A percentile compares a stretch with the other conserved stretches of the same genome.
Evolutionary conservation across 1,140 invertebrate species (phyloP).

Genomic region (Triops longicaudatus): DNA sequence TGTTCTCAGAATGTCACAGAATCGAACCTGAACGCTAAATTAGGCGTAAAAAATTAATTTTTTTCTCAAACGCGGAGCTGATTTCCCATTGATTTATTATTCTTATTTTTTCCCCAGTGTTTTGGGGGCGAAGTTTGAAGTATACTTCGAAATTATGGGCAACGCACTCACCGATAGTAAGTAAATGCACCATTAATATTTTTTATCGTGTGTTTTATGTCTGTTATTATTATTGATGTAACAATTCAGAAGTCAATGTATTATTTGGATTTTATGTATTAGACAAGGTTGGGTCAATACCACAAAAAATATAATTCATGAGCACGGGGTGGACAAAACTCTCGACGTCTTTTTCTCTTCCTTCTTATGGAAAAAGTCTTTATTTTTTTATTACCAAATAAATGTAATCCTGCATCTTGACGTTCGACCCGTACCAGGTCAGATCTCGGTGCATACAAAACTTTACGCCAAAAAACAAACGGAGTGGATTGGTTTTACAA

Average conservation of each 20-base stretch:
- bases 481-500: background rate
- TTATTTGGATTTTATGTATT: background rate
- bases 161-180: too few relatives aligned
- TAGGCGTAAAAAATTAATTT: too few relatives aligned
- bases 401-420: slow-evolving; percentile 9
- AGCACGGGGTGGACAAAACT: slow-evolving; percentile 9
- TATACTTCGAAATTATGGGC: too few relatives aligned
- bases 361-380: background rate
- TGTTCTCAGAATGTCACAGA: too few relatives aligned
- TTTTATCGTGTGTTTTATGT: too few relatives aligned
- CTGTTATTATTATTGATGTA: too few relatives aligned
- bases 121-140: too few relatives aligned
- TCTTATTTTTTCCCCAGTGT: too few relatives aligned
- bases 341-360: background rate
- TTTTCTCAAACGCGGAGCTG: too few relatives aligned
- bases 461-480: background rate
- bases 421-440: background rate
- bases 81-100: too few relatives aligned
- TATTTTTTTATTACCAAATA: background rate
- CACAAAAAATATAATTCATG: slow-evolving; percentile 12
- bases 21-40: too few relatives aligned
- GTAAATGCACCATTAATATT: too few relatives aligned
- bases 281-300: background rate
- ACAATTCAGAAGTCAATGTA: background rate
- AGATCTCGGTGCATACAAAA: slow-evolving; percentile 1